phyloP scores from a whole-genome alignment of 2,797 vertebrate genomes.

The Sebastes diaconus region DNA sequence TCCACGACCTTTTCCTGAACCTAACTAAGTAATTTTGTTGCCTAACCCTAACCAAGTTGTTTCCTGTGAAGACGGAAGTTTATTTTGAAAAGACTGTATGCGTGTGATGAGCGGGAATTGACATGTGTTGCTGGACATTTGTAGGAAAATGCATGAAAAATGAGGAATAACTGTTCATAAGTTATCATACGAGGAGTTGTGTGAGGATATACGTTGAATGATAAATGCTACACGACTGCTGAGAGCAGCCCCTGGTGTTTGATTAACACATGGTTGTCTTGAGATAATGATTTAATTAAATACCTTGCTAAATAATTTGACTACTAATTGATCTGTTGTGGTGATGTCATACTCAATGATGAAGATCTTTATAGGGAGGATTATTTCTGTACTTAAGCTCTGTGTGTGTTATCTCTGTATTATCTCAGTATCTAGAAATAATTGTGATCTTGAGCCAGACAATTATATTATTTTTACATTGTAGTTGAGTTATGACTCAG shows the following conservation, averaged over 20 bases:
- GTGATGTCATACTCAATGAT: constrained; percentile 1
- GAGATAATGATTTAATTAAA: neutral
- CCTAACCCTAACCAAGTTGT: too few relatives aligned
- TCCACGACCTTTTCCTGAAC: too few relatives aligned
- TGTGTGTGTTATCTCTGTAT: neutral
- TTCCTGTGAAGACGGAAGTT: too few relatives aligned
- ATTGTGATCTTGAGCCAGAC: constrained; percentile 2
- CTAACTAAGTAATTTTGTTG: too few relatives aligned
- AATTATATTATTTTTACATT: neutral
- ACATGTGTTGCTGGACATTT: too few relatives aligned
- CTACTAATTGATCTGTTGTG: neutral
- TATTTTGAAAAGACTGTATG: too few relatives aligned
- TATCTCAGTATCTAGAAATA: neutral
- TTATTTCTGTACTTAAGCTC: neutral
- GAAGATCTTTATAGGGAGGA: neutral
- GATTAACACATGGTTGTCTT: neutral
- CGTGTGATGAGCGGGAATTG: too few relatives aligned
- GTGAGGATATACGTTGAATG: too few relatives aligned
- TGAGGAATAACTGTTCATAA: too few relatives aligned
- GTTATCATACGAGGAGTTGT: too few relatives aligned
- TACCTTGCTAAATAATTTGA: neutral
- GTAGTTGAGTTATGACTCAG: neutral
- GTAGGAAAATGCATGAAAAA: too few relatives aligned
- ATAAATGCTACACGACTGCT: neutral
- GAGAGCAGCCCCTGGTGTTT: neutral